Conservation (phyloP, 2,888 invertebrate species). For the Eristalinus aeneus region DNA sequence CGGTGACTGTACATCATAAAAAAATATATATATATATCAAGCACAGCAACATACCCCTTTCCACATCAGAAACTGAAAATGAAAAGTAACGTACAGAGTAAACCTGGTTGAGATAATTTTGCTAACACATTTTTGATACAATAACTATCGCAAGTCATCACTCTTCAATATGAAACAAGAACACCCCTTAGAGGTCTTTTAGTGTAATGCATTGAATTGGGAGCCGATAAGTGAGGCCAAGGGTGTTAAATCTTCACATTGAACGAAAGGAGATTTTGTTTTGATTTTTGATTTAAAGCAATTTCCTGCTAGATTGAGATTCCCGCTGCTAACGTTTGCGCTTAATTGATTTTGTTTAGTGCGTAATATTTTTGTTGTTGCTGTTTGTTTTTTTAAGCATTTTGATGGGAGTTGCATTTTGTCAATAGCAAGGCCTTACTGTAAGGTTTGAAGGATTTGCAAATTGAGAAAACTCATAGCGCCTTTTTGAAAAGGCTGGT, state of each 20-base stretch:
- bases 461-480: too few species aligned
- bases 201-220: not conserved
- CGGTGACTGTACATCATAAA: conserved; percentile 44
- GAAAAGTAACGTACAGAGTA: conserved; percentile 17
- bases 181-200: not conserved
- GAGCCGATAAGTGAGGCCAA: not conserved
- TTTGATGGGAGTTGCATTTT: too few species aligned
- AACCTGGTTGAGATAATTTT: conserved; percentile 40
- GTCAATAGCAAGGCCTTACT: too few species aligned
- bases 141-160: conserved; percentile 32
- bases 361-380: too few species aligned
- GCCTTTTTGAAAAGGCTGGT: too few species aligned
- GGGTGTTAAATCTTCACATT: not conserved
- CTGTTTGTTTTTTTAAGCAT: too few species aligned
- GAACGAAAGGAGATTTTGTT: not conserved
- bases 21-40: conserved; percentile 2
- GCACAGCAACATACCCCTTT: conserved; percentile 58
- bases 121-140: conserved; percentile 47
- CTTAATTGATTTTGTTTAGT: not conserved
- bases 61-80: conserved; percentile 25
- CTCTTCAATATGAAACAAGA: not conserved
- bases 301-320: not conserved
- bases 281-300: not conserved
- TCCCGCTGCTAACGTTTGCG: not conserved
- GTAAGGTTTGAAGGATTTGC: too few species aligned